A percentile compares a stretch with the other conserved stretches of the same genome.
phyloP scores from a whole-genome alignment of 2,888 invertebrate species.

The Pyrrhosoma nymphula region DNA sequence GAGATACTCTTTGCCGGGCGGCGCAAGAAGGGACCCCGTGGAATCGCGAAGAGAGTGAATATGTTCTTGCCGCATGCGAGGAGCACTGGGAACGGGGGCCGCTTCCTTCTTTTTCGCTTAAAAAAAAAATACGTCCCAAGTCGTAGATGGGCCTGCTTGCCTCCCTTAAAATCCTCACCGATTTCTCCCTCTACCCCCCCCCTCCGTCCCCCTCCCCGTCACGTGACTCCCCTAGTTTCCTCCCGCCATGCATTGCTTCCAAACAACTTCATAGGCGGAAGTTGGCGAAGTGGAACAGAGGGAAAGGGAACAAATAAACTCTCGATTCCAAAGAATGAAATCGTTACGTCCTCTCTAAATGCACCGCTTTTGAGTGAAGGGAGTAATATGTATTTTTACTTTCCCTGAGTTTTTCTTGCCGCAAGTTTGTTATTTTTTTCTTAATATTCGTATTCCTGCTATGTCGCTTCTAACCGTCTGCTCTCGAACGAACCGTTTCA shows the following conservation, averaged over 20 bases:
- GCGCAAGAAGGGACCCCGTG: neutral
- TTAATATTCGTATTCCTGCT: no score
- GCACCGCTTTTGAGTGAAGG: no score
- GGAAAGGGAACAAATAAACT: neutral
- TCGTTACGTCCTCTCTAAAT: no score
- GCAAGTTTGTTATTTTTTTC: no score
- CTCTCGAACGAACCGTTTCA: no score
- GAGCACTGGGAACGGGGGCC: no score
- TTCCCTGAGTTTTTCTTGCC: no score
- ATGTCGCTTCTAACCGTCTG: no score
- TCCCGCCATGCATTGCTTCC: conserved; percentile 16
- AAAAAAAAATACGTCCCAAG: neutral
- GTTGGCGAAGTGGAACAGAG: neutral
- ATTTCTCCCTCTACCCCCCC: neutral
- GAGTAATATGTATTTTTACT: no score
- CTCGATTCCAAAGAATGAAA: neutral
- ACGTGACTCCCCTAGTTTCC: neutral
- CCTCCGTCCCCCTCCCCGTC: neutral
- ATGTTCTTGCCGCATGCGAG: neutral
- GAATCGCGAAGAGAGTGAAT: neutral
- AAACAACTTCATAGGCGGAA: conserved; percentile 11
- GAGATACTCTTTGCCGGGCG: neutral
- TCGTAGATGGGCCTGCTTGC: no score
- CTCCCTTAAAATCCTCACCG: no score
- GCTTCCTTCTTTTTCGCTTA: no score